phyloP scores from a whole-genome alignment of 2,113 vertebrate species.

The Pteruthius melanotis region DNA sequence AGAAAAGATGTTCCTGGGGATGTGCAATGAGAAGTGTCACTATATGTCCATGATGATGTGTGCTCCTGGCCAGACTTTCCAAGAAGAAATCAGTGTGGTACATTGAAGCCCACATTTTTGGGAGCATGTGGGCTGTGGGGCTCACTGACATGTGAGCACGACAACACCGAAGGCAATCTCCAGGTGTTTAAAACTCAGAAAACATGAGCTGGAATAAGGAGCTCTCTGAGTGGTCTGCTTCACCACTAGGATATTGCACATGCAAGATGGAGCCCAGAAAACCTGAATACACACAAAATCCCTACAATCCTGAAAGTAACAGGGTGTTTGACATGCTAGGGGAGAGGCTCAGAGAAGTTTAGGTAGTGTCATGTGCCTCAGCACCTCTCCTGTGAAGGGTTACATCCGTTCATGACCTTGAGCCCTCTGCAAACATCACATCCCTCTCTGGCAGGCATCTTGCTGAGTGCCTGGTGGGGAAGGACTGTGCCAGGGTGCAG shows the following conservation, averaged over 20 bases:
- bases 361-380: background rate
- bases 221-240: background rate
- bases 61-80: background rate
- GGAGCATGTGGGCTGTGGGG: background rate
- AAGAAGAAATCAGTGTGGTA: background rate
- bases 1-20: background rate
- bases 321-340: fast-evolving
- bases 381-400: background rate
- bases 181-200: background rate
- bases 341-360: background rate
- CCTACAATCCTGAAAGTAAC: background rate
- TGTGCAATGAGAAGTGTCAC: background rate
- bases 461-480: background rate
- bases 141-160: background rate
- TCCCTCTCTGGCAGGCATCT: background rate
- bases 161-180: background rate
- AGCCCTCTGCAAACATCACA: background rate
- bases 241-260: background rate
- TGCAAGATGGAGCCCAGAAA: background rate
- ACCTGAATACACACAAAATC: fast-evolving
- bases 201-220: background rate
- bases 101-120: background rate
- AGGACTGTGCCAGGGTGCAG: background rate
- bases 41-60: background rate
- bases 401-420: fast-evolving